Evolutionary conservation across 2,797 vertebrate species (phyloP).

Genomic region (Falco rusticolus): DNA sequence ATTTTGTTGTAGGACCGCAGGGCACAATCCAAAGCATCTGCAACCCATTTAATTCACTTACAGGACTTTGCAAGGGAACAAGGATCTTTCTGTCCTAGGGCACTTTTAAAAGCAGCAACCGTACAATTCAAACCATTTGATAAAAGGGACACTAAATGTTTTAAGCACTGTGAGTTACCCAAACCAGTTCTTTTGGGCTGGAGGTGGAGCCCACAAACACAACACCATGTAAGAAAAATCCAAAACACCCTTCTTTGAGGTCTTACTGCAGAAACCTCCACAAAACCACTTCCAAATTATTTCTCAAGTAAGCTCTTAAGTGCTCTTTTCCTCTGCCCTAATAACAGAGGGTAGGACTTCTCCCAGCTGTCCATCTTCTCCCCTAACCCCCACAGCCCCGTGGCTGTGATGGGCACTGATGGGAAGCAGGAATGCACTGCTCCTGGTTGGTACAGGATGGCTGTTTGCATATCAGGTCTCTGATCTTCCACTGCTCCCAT

Average conservation of each 20-base stretch:
- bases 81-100: not conserved
- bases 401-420: rapidly evolving
- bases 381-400: not conserved
- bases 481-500: not conserved
- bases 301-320: not conserved
- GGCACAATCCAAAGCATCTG: not conserved
- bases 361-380: not conserved
- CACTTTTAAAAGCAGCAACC: not conserved
- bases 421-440: not conserved
- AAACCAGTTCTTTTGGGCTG: not conserved
- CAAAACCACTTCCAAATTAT: not conserved
- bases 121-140: rapidly evolving
- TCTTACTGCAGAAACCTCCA: not conserved
- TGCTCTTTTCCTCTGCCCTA: too few species aligned
- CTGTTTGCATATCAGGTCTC: not conserved
- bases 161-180: not conserved
- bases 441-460: too few species aligned
- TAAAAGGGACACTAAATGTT: not conserved
- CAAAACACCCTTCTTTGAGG: not conserved
- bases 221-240: not conserved
- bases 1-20: not conserved
- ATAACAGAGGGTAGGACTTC: rapidly evolving
- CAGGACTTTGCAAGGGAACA: not conserved
- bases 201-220: not conserved
- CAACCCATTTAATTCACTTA: not conserved